Evolutionary conservation across 2,888 invertebrate genomes (phyloP), one percentile per base, ranked within the genome.

Genomic region (Mechanitis mazaeus): DNA sequence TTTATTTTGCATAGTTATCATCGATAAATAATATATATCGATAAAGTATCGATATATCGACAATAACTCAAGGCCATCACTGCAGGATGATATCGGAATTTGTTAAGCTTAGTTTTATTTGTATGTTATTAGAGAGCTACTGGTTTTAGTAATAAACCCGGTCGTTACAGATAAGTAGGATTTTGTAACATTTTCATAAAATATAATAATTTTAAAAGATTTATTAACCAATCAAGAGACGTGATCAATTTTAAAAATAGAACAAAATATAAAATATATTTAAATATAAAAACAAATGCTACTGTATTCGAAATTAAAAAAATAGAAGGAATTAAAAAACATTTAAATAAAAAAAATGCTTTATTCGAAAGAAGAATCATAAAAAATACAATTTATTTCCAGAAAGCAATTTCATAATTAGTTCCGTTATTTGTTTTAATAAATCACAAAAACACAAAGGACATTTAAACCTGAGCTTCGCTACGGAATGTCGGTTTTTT

Each of bases 401-500:
- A n/a, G n/a, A n/a, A 6, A 6, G 47, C 20, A 20, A 6, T 47
- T 47, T 20, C 28, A n/a, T 47, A 50, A 50, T 50, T 50, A 6
- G 50, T 50, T 31, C 50, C 50, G 50, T 50, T 50, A 50, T 50
- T 50, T 50, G 50, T 50, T 50, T 50, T 50, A 50, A 50, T 50
- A 50, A 50, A 50, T 50, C 50, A 50, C 5, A 50, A 31, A 50
- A 50, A 31, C 50, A 50, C 50, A 50, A 50, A 50, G 47, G 47
- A 47, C 47, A 28, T 47, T 47, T 20, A 35, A 5, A 35, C 11
- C 31, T 31, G 31, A 31, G 3, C 7, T 9, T 50, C 31, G 1
- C 50, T 69, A 69, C 77, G 85, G 87, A 88, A 88, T 87, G 87
- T 80, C 80, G 35, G 77, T 75, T 77, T 75, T 76, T 77, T 76